Evolutionary conservation across 2,797 vertebrate species (phyloP), one percentile per base, ranked within the genome.

Genomic region (Esox masquinongy): DNA sequence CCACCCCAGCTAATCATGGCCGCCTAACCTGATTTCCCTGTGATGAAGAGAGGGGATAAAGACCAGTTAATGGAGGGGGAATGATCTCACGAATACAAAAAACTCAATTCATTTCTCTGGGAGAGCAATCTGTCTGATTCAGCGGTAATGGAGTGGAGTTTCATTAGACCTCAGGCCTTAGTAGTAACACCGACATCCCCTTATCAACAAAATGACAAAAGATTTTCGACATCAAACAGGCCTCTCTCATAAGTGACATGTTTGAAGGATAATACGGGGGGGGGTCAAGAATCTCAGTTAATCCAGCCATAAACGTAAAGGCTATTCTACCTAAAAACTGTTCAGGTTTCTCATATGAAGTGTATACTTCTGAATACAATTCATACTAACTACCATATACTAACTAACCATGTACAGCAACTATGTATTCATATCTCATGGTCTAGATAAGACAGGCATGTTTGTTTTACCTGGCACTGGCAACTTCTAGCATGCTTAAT

Each of bases 61-160:
- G 94, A 94, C 93, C 94, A 95, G 93, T 94, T 95, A 95, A 95
- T 95, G 95, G 94, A 95, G 92, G 94, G 91, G 94, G 93, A 94
- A 95, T 95, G 95, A 95, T 95, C 95, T 95, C 94, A 95, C 93
- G 94, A 95, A 95, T 94, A 95, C 94, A 95, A 94, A 95, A 95
- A 95, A 95, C 94, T 94, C 95, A 95, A 95, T 95, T 95, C 95
- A 95, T 95, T 95, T 95, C 93, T 95, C 92, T 80, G 77, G 92
- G 94, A 95, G 94, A 95, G 94, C 92, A 94, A 95, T 95, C 94
- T 95, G 94, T 95, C 93, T 92, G 92, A 95, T 94, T 94, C 92
- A 94, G 90, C 80, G 50, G 92, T 95, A 95, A 95, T 95, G 94
- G 94, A 95, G 93, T 95, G 95, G 92, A 94, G 94, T 94, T 95